Evolutionary conservation across 2,797 vertebrate species (phyloP), one percentile per base, ranked within the genome.

Genomic region (Tokudaia muenninki): DNA sequence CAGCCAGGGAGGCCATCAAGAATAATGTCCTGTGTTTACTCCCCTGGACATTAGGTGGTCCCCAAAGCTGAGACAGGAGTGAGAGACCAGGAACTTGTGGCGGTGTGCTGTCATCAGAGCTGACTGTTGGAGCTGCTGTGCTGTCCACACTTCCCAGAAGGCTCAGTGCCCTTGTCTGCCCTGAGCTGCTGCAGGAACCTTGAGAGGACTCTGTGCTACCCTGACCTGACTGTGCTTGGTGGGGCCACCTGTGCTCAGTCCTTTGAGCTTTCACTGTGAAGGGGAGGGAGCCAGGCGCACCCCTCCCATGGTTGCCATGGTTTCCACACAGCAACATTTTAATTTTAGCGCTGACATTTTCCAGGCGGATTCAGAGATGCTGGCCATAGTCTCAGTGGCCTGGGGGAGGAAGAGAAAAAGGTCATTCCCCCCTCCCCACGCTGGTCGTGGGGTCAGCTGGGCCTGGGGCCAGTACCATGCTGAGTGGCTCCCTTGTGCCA

Each of bases 261-360:
- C 22, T 31, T 77, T 61, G 6, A 3, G 81, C 47, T 61, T 59
- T 47, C 37, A 3, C 37, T 3, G 1, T 34, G 16, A 24, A 57
- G 17, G 55, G 17, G 29, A 72, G 87, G 82, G 84, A 89, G 50
- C 80, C 16, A 17, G 24, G 12, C 50, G 41, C 31, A 26, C n/a
- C 44, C 41, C 3, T 17, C 78, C 63, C 55, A 65, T 31, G 1
- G 70, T 93, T 80, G 67, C 92, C 86, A 41, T 47, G 57, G 96
- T 67, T 88, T 87, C 63, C 90, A 80, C 1, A 1, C 14, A 61
- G 59, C 80, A 8, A 0, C 55, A 72, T 52, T 93, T 96, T 95
- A 82, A 63, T 93, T 93, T 92, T 83, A 95, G 80, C n/a, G 1
- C 55, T 95, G 94, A 86, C 55, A 31, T 96, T 93, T 96, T 88